Evolutionary conservation across 2,113 vertebrate genomes (phyloP), one percentile per base, ranked within the genome.

Genomic region (Phaethornis superciliosus): DNA sequence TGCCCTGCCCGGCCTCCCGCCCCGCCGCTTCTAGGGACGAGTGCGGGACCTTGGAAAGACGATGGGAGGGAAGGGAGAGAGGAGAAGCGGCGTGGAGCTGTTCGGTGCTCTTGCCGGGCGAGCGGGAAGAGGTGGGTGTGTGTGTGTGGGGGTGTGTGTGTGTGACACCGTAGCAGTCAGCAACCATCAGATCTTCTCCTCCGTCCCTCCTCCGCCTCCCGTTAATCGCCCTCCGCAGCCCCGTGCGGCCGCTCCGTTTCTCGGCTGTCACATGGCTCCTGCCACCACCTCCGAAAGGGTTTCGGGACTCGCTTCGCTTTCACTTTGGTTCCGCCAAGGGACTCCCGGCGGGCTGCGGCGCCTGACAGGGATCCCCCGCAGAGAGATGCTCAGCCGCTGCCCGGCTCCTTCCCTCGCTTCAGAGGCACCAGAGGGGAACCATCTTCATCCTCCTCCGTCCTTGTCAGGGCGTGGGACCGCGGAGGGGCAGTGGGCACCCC

Each of bases 231-330:
- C 51, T 9, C 70, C 56, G 46, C 62, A 40, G 46, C 58, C 80
- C 80, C 77, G 55, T 26, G 71, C 54, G 67, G 60, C 90, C 60
- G 42, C n/a, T 72, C 87, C 46, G 74, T 84, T 93, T 95, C 93
- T 75, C 88, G 64, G 33, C 90, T 82, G 95, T 94, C 96, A 93
- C 88, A 80, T 94, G 89, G 80, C 77, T 7, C 32, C 75, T 6
- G 70, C 74, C 32, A 32, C 65, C 91, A 81, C 79, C 69, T 68
- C 78, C 79, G 15, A 52, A 49, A 77, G 51, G 77, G 91, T 35
- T 89, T 90, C 91, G 63, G 71, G 63, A 84, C 81, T 22, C 83
- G 71, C 88, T 95, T 95, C 94, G 82, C 96, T 97, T 97, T 97
- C 96, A 65, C 96, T 96, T 97, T 89, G 90, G 90, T 70, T 76